These are phyloP conservation scores for Saxidomus purpurata DNA, from an alignment of 1,140 invertebrate species.

Conservation along the genomic window DNA sequence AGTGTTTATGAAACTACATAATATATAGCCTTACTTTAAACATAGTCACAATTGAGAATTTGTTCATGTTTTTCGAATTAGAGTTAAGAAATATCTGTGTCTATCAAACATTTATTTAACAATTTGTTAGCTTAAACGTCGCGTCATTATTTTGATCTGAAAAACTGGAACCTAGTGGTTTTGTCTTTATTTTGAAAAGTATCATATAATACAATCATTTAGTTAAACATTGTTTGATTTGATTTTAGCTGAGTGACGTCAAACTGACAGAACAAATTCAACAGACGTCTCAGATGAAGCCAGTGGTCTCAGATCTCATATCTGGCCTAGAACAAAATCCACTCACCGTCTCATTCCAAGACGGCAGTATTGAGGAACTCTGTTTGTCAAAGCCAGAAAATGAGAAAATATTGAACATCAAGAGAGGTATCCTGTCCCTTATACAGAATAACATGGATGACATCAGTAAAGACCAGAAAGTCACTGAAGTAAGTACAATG, in stretches of 20 bases:
- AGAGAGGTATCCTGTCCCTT: slow-evolving; percentile 93
- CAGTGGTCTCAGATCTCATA: slow-evolving; percentile 54
- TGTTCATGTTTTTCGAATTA: too few species aligned
- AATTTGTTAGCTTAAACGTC: too few species aligned
- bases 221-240: too few species aligned
- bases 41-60: too few species aligned
- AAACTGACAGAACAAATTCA: slow-evolving; percentile 65
- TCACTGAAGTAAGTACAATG: slow-evolving; percentile 74
- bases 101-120: too few species aligned
- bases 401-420: slow-evolving; percentile 94
- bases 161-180: too few species aligned
- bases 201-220: too few species aligned
- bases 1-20: slow-evolving; percentile 82
- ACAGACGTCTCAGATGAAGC: slow-evolving; percentile 30
- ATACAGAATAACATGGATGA: slow-evolving; percentile 95
- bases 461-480: slow-evolving; percentile 92
- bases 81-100: too few species aligned
- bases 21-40: too few species aligned
- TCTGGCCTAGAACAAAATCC: slow-evolving; percentile 71
- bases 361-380: slow-evolving; percentile 86
- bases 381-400: slow-evolving; percentile 88
- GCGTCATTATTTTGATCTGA: too few species aligned
- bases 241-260: slow-evolving; percentile 57
- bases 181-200: too few species aligned
- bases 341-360: slow-evolving; percentile 88